Percentiles rank a stretch among this genome's conserved stretches.
Evolutionary conservation across 2,113 vertebrate species (phyloP).

Genomic region (Poeciliopsis turrubarensis): DNA sequence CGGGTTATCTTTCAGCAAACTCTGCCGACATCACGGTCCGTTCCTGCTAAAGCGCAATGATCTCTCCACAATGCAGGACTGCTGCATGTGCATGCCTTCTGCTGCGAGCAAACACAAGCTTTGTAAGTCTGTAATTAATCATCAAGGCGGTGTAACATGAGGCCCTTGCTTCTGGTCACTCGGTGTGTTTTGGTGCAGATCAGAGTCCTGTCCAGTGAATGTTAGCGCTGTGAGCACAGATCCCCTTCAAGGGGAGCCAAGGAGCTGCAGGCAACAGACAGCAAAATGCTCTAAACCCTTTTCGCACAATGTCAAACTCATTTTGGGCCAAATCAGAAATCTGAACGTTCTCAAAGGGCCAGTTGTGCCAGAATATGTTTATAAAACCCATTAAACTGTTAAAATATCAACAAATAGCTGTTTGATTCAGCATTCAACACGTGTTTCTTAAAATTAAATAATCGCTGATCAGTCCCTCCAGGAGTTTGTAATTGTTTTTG

Average conservation of each 20-base stretch:
- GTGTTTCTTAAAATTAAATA: too few relatives aligned
- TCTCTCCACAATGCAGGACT: constrained; percentile 40
- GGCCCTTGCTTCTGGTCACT: background rate
- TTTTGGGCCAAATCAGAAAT: too few relatives aligned
- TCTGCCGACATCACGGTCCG: constrained; percentile 52
- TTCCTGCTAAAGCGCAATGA: constrained; percentile 44
- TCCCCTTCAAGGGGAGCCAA: constrained; percentile 7
- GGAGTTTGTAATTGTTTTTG: too few relatives aligned
- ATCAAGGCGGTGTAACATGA: background rate
- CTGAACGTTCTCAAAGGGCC: too few relatives aligned
- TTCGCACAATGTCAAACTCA: too few relatives aligned
- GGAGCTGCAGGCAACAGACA: constrained; percentile 1
- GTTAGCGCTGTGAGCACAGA: background rate
- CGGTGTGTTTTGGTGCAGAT: background rate
- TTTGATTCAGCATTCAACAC: too few relatives aligned
- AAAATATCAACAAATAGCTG: too few relatives aligned
- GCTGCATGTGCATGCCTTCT: constrained; percentile 15
- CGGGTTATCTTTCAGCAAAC: constrained; percentile 70
- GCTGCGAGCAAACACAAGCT: background rate
- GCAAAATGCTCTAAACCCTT: background rate
- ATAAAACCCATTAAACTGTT: too few relatives aligned
- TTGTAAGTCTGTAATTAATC: constrained; percentile 30
- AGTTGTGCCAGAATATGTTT: too few relatives aligned
- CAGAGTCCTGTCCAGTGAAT: too few relatives aligned
- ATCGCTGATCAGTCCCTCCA: too few relatives aligned